Base-by-base conservation (phyloP, 1,140 invertebrate species). In the Zaprionus gabonicus region DNA sequence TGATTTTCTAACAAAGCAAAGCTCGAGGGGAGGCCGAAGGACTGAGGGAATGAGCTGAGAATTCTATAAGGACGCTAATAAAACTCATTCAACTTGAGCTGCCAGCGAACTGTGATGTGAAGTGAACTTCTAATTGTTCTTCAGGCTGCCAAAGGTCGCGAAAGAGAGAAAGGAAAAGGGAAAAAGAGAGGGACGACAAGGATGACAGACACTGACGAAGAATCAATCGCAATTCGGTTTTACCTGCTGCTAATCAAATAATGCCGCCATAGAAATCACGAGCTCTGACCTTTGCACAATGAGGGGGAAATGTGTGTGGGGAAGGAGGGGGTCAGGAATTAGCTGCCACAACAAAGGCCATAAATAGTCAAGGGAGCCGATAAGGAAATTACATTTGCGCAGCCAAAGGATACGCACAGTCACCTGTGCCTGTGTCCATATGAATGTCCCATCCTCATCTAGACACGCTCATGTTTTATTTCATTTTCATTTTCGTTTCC, bases 371-470 rank as follows among this genome's bases (percentile, higher is more conserved):
- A 53, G 25, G 58, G 58, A 71, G 53, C 67, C 80, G 70, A 87
- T 87, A 80, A 86, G 83, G 80, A 87, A 86, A 86, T 86, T 87
- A 73, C 80, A 86, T 86, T 86, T 87, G 28, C 34, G 3, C 36
- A 69, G 23, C 49, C 28, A 34, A 46, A 58, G 53, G 38, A 38
- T 46, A 44, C 36, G 28, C 38, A 46, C 13, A 17, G 28, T 31
- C 49, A 41, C 23, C 46, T 51, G 20, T 51, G 20, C 17, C n/a
- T n/a, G 10, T 31, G 9, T 31, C 28, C 20, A 51, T n/a, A 25
- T 5, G 25, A 23, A 51, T 51, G 4, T 25, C n/a, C 17, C 25
- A 5, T 51, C 46, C 12, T 2, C 25, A 25, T 3, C 9, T 34
- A 20, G 7, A 10, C 46, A 25, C 20, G 20, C 46, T 51, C 20